Percentiles rank a stretch among this genome's conserved stretches.
phyloP scores from a whole-genome alignment of 2,113 vertebrate genomes.

The Pluvianellus socialis region DNA sequence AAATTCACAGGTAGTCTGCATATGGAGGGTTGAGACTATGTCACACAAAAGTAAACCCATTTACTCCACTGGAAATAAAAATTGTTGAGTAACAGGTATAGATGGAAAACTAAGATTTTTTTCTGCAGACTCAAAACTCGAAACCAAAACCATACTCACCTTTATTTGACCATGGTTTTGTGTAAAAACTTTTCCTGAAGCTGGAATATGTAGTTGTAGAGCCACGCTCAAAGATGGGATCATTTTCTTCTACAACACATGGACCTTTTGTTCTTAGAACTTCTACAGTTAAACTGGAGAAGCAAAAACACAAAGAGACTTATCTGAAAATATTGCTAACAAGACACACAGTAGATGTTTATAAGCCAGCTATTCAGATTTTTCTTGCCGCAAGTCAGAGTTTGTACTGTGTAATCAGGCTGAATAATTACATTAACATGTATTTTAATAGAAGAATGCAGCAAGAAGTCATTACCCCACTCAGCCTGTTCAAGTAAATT shows the following conservation, averaged over 20 bases:
- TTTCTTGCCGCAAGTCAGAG: background rate
- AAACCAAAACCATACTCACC: slow-evolving; percentile 71
- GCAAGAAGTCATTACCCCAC: background rate
- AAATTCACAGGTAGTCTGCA: background rate
- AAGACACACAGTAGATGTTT: background rate
- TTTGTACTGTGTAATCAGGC: background rate
- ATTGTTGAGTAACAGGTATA: background rate
- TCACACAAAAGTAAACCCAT: background rate
- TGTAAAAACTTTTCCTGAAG: slow-evolving; percentile 88
- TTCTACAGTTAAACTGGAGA: slow-evolving; percentile 92
- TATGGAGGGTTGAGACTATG: background rate
- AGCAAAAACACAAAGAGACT: background rate
- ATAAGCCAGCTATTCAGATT: background rate
- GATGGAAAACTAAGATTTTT: background rate
- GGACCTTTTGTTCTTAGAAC: slow-evolving; percentile 89
- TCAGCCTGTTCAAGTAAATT: background rate
- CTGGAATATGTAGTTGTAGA: slow-evolving; percentile 97
- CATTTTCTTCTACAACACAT: slow-evolving; percentile 86
- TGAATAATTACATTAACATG: background rate
- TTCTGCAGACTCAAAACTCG: background rate
- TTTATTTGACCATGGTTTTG: slow-evolving; percentile 94
- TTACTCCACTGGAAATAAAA: background rate
- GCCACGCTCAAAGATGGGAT: slow-evolving; percentile 96
- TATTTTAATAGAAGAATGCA: background rate
- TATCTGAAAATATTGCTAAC: background rate